Evolutionary conservation across 2,888 invertebrate species (phyloP).

Genomic region (Lagria hirta): DNA sequence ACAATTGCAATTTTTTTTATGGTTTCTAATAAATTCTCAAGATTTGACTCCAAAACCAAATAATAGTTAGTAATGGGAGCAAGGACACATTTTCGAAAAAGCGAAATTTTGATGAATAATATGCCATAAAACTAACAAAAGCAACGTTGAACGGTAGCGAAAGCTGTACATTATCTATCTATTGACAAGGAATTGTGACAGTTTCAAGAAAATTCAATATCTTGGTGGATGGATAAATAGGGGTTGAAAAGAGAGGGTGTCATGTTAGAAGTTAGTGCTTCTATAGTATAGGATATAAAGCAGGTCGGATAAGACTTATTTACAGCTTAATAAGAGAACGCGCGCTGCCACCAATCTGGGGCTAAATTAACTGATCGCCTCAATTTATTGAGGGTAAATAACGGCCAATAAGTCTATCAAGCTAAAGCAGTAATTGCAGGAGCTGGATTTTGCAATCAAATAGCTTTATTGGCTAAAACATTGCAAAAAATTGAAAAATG

Average conservation of each 20-base stretch:
- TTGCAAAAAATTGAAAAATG: too few relatives aligned
- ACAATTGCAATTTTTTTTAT: too few relatives aligned
- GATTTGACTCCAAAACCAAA: too few relatives aligned
- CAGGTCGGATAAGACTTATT: constrained; percentile 39
- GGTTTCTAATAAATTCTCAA: too few relatives aligned
- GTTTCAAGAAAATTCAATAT: constrained; percentile 11
- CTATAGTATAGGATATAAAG: constrained; percentile 29
- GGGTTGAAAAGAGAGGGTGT: constrained; percentile 19
- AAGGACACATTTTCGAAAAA: constrained; percentile 17
- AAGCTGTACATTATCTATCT: constrained; percentile 9
- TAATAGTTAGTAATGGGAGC: too few relatives aligned
- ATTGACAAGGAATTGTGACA: neutral
- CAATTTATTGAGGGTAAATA: constrained; percentile 54
- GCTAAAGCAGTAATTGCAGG: constrained; percentile 33
- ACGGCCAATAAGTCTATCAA: constrained; percentile 54
- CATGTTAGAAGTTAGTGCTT: constrained; percentile 30
- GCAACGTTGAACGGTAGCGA: constrained; percentile 19
- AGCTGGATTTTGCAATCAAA: constrained; percentile 27
- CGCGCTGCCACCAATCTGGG: constrained; percentile 39
- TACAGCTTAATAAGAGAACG: constrained; percentile 41
- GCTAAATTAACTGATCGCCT: constrained; percentile 54
- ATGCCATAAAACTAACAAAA: constrained; percentile 16
- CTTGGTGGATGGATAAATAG: constrained; percentile 4
- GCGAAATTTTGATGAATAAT: constrained; percentile 15
- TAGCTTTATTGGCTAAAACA: constrained; percentile 26